Evolutionary conservation across 2,888 invertebrate species (phyloP).

Genomic region (Yponomeuta evonymella): DNA sequence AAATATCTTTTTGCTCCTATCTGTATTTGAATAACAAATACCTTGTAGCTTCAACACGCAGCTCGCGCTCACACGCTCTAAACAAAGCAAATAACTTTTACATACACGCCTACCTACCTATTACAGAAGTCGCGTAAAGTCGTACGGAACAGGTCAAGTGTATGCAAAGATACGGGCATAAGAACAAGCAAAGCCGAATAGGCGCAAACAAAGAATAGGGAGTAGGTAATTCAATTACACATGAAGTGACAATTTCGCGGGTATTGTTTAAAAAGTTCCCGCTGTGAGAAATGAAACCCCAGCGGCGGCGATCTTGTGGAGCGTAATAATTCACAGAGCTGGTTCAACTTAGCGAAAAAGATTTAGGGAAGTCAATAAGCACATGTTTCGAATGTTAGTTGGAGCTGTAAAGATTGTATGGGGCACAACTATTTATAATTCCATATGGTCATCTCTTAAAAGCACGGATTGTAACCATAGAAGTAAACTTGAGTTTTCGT

Average conservation of each 20-base stretch:
- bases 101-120: neutral
- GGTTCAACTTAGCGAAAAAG: constrained; percentile 12
- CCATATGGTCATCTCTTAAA: no score
- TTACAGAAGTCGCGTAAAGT: neutral
- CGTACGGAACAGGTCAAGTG: neutral
- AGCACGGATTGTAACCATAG: no score
- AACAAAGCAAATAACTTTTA: neutral
- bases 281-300: neutral
- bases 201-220: neutral
- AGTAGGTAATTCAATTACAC: constrained; percentile 14
- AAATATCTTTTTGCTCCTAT: no score
- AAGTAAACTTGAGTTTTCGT: no score
- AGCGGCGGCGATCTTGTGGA: neutral
- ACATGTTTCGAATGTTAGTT: neutral
- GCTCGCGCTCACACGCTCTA: neutral
- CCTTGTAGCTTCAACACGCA: neutral
- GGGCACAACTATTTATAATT: no score
- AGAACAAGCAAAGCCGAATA: neutral
- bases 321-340: constrained; percentile 5
- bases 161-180: neutral
- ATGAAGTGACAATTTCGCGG: constrained; percentile 13
- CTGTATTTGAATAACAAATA: neutral
- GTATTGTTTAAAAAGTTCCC: constrained; percentile 8
- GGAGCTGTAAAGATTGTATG: neutral
- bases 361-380: constrained; percentile 14